Evolutionary conservation across 2,113 vertebrate species (phyloP).

Genomic region (Periophthalmodon schlosseri): DNA sequence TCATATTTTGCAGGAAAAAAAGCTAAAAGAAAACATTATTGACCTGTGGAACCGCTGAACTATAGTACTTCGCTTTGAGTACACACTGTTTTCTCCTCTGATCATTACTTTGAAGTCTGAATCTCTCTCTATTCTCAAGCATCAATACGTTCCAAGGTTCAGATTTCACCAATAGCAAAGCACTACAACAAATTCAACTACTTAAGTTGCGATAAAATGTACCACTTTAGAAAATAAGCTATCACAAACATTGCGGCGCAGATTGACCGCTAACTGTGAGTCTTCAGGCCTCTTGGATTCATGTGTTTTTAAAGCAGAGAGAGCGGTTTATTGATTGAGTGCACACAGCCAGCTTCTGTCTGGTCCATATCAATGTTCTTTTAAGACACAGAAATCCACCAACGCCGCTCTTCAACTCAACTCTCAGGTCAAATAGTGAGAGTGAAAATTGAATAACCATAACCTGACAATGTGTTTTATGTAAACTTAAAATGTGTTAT

Average conservation of each 20-base stretch:
- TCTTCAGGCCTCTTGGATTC: constrained; percentile 20
- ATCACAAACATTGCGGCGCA: neutral
- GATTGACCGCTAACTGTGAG: neutral
- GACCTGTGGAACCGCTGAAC: too few species aligned
- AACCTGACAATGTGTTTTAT: too few species aligned
- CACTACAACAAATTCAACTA: neutral
- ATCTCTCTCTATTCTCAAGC: neutral
- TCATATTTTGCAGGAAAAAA: too few species aligned
- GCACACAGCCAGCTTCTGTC: constrained; percentile 32
- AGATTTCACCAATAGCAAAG: neutral
- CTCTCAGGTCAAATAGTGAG: neutral
- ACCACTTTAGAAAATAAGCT: neutral
- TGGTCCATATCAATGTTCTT: constrained; percentile 47
- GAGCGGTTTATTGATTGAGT: constrained; percentile 56
- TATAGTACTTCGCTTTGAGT: too few species aligned
- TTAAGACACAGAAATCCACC: constrained; percentile 31
- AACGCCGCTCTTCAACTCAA: neutral
- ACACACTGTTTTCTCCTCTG: too few species aligned
- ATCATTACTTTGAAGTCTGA: too few species aligned
- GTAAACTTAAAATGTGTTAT: neutral
- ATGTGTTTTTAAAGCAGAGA: constrained; percentile 26
- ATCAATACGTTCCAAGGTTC: neutral
- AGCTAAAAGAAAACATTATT: too few species aligned
- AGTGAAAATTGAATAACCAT: neutral
- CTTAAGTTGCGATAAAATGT: neutral